Conservation (phyloP, 2,797 vertebrate species). For the Oryzias sinensis region DNA sequence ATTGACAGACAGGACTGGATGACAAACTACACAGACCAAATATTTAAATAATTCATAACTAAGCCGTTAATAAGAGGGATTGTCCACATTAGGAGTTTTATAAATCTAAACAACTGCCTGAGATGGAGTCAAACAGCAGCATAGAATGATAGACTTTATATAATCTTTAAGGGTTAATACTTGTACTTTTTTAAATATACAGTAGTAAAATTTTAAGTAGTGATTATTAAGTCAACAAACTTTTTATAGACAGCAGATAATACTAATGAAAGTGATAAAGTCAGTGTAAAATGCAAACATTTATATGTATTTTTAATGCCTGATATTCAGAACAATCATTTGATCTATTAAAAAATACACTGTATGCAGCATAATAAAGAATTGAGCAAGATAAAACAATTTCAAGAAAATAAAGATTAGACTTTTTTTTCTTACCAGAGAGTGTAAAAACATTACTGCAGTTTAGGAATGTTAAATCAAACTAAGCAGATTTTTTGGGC, state of each 20-base stretch:
- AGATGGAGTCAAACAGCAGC: background rate
- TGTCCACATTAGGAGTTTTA: conserved; percentile 26
- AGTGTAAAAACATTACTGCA: no score
- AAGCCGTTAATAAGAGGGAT: conserved; percentile 24
- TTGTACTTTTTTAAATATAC: background rate
- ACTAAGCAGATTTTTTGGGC: no score
- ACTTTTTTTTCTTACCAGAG: no score
- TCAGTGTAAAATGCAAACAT: background rate
- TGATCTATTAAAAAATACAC: background rate
- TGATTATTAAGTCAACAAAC: background rate
- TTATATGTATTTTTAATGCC: no score
- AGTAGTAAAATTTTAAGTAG: background rate
- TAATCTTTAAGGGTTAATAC: background rate
- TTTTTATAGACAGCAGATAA: background rate
- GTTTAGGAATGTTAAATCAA: no score
- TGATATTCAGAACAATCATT: background rate
- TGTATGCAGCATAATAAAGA: background rate
- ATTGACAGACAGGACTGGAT: conserved; percentile 20
- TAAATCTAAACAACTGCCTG: conserved; percentile 11
- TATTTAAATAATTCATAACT: conserved; percentile 51
- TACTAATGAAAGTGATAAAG: background rate
- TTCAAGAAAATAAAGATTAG: no score
- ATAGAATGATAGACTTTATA: background rate
- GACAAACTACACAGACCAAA: conserved; percentile 25
- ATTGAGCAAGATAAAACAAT: no score